Evolutionary conservation across 2,113 vertebrate species (phyloP), one percentile per base, ranked within the genome.

Genomic region (Protobothrops flavoviridis): DNA sequence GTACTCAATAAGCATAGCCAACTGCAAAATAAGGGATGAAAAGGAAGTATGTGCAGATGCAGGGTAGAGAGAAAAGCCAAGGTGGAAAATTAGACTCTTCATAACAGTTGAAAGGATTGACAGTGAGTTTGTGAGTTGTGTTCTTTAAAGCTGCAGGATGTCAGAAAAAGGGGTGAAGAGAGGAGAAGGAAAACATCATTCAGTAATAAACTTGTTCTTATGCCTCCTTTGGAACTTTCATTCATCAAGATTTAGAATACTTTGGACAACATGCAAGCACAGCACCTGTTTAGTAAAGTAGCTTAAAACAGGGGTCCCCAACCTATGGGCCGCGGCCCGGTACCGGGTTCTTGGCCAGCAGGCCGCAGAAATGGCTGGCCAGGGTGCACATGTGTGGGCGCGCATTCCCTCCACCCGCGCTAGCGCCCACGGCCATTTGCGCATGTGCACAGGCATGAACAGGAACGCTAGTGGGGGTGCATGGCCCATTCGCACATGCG

Each of bases 21-120:
- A 97, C 97, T 95, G 90, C 92, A 97, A 97, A 97, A 94, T 86
- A 95, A 96, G 50, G 93, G 91, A 95, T 94, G 90, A 95, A 96
- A 96, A 93, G 90, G 89, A 93, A 64, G 26, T 87, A 56, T 89
- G 64, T 81, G 92, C 43, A 85, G 86, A 89, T 90, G 53, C 56
- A 43, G 56, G 24, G 21, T 55, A 53, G 5, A 13, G 87, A 15
- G 11, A 0, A 48, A 90, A 85, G 24, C 69, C 50, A n/a, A 93
- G 69, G 53, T 88, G 45, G 88, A 59, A 59, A 74, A 91, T 90
- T 11, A 5, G 6, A 52, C 56, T 1, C 45, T 81, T 93, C 94
- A 93, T 96, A 95, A 94, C 87, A 93, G 95, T 95, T 45, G 87
- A 85, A 13, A 91, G 59, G 69, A 93, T 59, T 13, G 74, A 93